Percentiles rank a stretch among this genome's conserved stretches.
These are phyloP conservation scores for Sterna hirundo DNA, from an alignment of 2,113 vertebrate genomes.

Conservation along the genomic window DNA sequence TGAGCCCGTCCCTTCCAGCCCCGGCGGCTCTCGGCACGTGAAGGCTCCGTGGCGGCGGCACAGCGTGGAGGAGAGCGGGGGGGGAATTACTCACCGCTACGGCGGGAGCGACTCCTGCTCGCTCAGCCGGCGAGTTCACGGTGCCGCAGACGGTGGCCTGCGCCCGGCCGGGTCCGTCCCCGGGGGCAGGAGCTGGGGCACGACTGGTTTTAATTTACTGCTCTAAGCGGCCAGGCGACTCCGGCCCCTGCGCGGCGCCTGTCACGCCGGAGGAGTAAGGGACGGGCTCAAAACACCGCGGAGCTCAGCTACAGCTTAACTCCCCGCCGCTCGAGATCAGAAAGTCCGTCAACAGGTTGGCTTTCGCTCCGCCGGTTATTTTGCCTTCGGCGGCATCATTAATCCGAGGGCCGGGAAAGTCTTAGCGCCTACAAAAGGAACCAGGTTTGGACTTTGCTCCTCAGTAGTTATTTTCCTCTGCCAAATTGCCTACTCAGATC, in stretches of 20 bases:
- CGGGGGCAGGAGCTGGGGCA: not conserved
- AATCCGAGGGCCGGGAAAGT: not conserved
- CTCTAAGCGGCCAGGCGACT: accelerated
- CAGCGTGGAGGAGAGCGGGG: not conserved
- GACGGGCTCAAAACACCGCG: not conserved
- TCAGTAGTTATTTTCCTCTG: not conserved
- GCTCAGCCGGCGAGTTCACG: not conserved
- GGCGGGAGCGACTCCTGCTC: not conserved
- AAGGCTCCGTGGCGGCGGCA: not conserved
- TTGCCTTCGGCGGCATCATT: no score
- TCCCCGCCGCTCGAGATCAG: accelerated
- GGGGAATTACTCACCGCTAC: not conserved
- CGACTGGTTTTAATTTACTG: not conserved
- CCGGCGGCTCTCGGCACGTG: not conserved
- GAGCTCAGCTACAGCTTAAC: not conserved
- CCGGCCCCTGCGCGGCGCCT: accelerated
- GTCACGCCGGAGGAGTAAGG: not conserved
- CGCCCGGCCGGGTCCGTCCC: not conserved
- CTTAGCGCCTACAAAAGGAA: not conserved
- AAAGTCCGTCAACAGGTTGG: not conserved
- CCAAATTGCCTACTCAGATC: not conserved
- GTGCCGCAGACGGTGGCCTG: not conserved
- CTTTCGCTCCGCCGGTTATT: not conserved
- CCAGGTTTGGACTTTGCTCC: not conserved
- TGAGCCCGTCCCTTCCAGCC: not conserved